phyloP scores from a whole-genome alignment of 2,888 invertebrate species.

The Leuctra nigra region DNA sequence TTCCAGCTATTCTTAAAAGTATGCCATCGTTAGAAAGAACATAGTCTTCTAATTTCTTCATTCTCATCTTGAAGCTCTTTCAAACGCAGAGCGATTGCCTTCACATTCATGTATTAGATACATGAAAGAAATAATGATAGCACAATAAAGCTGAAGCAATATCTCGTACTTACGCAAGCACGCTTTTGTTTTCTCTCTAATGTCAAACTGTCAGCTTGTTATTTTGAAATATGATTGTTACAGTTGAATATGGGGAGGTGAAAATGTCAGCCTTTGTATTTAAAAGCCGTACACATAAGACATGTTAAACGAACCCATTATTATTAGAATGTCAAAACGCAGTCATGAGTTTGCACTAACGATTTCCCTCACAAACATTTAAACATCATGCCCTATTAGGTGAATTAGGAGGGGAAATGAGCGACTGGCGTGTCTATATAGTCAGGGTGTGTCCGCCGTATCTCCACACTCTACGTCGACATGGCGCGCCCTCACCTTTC shows the following conservation, averaged over 20 bases:
- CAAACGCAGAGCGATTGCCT: too few species aligned
- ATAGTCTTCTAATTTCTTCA: too few species aligned
- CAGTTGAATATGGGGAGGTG: not conserved
- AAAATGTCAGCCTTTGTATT: slow-evolving; percentile 9
- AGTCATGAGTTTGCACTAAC: not conserved
- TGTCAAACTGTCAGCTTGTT: slow-evolving; percentile 3
- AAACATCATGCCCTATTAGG: not conserved
- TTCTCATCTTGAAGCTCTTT: too few species aligned
- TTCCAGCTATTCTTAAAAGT: too few species aligned
- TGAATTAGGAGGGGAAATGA: not conserved
- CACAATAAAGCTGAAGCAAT: not conserved
- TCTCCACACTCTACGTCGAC: too few species aligned
- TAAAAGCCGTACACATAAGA: not conserved
- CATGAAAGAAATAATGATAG: too few species aligned
- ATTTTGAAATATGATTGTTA: not conserved
- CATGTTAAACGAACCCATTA: slow-evolving; percentile 9
- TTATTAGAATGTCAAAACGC: slow-evolving; percentile 1
- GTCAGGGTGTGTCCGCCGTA: slow-evolving; percentile 2
- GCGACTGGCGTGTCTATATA: not conserved
- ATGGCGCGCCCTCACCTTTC: not conserved
- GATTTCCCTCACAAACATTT: slow-evolving; percentile 3
- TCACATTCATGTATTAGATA: too few species aligned
- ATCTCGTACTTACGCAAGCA: not conserved
- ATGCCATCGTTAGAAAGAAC: too few species aligned
- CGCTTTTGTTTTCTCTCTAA: not conserved